A percentile compares a stretch with the other conserved stretches of the same genome.
phyloP scores from a whole-genome alignment of 1,140 invertebrate species.

The Amyelois transitella region DNA sequence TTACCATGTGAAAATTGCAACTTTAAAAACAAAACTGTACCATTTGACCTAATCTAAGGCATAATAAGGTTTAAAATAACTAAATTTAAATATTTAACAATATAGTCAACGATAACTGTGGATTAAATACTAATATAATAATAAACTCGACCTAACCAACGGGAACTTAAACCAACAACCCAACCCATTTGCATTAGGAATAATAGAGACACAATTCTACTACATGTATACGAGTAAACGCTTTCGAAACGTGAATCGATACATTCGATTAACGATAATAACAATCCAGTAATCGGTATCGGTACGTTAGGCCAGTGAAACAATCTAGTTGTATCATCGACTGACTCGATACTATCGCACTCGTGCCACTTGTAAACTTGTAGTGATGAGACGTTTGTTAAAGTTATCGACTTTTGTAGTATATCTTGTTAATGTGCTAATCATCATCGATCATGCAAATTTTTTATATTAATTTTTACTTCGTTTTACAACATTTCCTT shows the following conservation, averaged over 20 bases:
- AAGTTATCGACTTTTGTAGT: background rate
- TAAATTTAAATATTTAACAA: no score
- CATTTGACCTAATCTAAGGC: no score
- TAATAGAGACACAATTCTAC: background rate
- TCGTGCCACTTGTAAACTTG: constrained; percentile 55
- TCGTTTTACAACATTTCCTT: no score
- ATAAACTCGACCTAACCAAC: background rate
- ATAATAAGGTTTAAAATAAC: no score
- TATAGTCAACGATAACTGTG: background rate
- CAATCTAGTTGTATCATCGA: constrained; percentile 56
- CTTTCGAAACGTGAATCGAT: constrained; percentile 33
- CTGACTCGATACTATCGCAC: constrained; percentile 46
- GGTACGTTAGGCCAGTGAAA: constrained; percentile 33
- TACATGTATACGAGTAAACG: background rate
- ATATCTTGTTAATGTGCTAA: background rate
- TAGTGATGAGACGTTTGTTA: constrained; percentile 24
- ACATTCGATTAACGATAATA: constrained; percentile 33
- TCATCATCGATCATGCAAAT: no score
- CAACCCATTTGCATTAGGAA: background rate
- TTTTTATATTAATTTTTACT: no score
- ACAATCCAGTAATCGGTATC: constrained; percentile 36
- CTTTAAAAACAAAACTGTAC: no score
- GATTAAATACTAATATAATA: background rate
- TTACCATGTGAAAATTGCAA: no score
- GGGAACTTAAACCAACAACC: constrained; percentile 4